These are phyloP conservation scores for Nycticorax nycticorax DNA, from an alignment of 2,113 vertebrate species.

Conservation along the genomic window DNA sequence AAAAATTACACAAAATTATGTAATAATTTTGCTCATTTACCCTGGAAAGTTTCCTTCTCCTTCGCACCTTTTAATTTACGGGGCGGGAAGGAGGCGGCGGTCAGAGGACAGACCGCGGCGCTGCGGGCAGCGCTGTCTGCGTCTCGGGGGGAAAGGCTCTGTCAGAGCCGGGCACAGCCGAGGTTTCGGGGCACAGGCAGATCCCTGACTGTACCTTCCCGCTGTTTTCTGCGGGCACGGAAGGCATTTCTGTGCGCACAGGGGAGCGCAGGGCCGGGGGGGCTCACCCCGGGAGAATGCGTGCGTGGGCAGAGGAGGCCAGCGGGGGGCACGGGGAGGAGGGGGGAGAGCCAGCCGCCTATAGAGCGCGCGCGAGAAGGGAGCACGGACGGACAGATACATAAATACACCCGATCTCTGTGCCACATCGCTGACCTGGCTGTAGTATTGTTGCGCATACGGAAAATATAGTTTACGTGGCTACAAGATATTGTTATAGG, in stretches of 20 bases:
- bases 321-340: neutral
- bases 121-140: neutral
- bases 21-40: conserved; percentile 53
- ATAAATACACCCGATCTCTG: neutral
- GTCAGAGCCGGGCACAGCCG: conserved; percentile 5
- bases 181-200: conserved; percentile 46
- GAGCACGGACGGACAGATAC: neutral
- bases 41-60: conserved; percentile 25
- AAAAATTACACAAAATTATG: conserved; percentile 63
- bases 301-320: neutral
- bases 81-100: neutral
- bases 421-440: neutral
- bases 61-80: conserved; percentile 46
- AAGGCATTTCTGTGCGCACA: conserved; percentile 14
- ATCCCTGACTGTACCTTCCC: neutral
- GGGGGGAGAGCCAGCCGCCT: neutral
- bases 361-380: neutral
- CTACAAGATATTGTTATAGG: neutral
- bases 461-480: neutral
- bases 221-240: conserved; percentile 33
- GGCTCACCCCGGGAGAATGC: neutral
- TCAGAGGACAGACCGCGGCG: neutral
- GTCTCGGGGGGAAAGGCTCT: neutral
- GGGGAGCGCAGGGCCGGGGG: neutral
- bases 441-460: neutral